These are phyloP conservation scores for Numida meleagris DNA, from an alignment of 2,113 vertebrate genomes.

Conservation along the genomic window DNA sequence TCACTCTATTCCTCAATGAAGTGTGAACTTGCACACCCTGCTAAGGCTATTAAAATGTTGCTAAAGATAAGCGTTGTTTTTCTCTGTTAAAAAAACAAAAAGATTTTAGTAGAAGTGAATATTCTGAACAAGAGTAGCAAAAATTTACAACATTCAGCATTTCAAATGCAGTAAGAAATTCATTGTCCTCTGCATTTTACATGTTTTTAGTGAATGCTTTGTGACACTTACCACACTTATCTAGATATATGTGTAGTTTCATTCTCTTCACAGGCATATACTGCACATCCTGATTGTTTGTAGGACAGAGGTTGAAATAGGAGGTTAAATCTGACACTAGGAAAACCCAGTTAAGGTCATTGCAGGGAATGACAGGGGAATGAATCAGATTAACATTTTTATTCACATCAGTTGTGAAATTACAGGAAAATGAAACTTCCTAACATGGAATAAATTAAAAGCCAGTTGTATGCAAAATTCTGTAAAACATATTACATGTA, in stretches of 20 bases:
- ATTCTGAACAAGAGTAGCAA: neutral
- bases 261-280: neutral
- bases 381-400: neutral
- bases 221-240: neutral
- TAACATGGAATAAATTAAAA: neutral
- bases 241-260: neutral
- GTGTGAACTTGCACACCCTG: neutral
- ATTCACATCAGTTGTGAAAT: neutral
- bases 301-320: neutral
- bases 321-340: neutral
- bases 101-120: neutral
- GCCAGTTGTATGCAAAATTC: neutral
- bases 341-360: neutral
- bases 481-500: neutral
- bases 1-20: neutral
- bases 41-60: neutral
- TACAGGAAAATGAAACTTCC: neutral
- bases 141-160: neutral
- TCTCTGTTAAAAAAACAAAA: neutral
- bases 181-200: neutral
- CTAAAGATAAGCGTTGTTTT: neutral
- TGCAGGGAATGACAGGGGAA: neutral
- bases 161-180: neutral
- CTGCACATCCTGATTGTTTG: neutral
- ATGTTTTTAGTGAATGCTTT: neutral